Conservation (phyloP, 2,888 invertebrate species). For the Gasteruption jaculator region DNA sequence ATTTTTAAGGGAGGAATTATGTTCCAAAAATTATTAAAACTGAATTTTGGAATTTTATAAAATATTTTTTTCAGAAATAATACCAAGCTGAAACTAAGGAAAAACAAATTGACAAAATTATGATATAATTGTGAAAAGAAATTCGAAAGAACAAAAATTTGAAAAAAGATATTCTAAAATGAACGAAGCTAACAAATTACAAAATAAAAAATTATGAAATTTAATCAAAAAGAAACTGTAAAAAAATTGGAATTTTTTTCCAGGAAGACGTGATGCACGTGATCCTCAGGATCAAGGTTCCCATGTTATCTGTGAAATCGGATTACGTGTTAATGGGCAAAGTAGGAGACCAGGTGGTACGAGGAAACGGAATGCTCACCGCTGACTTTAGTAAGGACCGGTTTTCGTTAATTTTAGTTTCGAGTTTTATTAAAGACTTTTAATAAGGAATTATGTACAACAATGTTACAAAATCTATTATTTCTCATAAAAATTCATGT, state of each 20-base stretch:
- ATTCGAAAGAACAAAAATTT: too few species aligned
- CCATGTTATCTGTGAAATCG: slow-evolving; percentile 37
- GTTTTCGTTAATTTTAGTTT: too few species aligned
- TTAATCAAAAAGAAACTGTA: slow-evolving; percentile 5
- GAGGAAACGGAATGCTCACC: slow-evolving; percentile 39
- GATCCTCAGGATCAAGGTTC: slow-evolving; percentile 40
- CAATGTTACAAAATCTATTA: too few species aligned
- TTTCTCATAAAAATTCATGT: too few species aligned
- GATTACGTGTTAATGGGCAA: slow-evolving; percentile 42
- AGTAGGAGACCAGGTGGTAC: slow-evolving; percentile 38
- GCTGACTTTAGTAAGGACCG: slow-evolving; percentile 45
- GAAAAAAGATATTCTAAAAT: background rate
- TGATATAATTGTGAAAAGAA: too few species aligned
- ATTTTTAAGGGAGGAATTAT: too few species aligned
- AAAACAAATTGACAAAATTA: too few species aligned
- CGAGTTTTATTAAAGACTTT: background rate
- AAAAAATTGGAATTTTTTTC: slow-evolving; percentile 11
- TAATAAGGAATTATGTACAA: too few species aligned
- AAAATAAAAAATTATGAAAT: background rate
- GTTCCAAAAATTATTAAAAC: too few species aligned
- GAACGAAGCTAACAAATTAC: background rate
- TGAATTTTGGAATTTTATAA: too few species aligned
- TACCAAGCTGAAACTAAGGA: too few species aligned
- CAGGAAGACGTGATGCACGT: slow-evolving; percentile 49
- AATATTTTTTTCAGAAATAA: too few species aligned